Evolutionary conservation across 2,888 invertebrate genomes (phyloP), one percentile per base, ranked within the genome.

Genomic region (Gymnosoma rotundatum): DNA sequence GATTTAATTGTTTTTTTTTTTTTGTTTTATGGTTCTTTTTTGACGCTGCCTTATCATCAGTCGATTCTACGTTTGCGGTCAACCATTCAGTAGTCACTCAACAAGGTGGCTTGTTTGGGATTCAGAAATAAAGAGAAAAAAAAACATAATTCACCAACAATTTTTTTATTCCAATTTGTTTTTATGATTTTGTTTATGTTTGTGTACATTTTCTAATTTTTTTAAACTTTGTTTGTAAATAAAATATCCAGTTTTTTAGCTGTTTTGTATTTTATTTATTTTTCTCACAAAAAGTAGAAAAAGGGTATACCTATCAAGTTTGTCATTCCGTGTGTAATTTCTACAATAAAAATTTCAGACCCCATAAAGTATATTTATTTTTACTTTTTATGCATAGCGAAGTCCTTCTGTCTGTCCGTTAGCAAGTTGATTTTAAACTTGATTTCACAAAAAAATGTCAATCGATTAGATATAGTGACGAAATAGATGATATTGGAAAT

Each of bases 81-180:
- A 79, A 69, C 64, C 56, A 52, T 38, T 52, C 50, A 21, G 36
- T 38, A 56, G 74, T 52, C 36, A 60, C 12, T 48, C 61, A 69
- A 64, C 21, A 73, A 78, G 79, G 64, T 60, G 74, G 74, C 74
- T 64, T 76, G 20, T 83, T 74, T 63, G 56, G 78, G 54, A 54
- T 54, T 58, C 72, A 48, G 36, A 42, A 61, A 61, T 21, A 6
- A 14, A 48, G 16, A 56, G 20, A 32, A 52, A 42, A 42, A 20
- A 42, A 50, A 4, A 16, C n/a, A n/a, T n/a, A 45, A 42, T 42
- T 42, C 12, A 10, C 42, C 1, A n/a, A 50, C 52, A 20, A 61
- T 60, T 70, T 76, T 70, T 8, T 75, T 66, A 25, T 25, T 25
- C 25, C 52, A 25, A 70, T 52, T 73, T 72, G 58, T 73, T 60